Conservation (phyloP, 53 echinoderm and acorn worm genomes). For the Hippasteria phrygiana region DNA sequence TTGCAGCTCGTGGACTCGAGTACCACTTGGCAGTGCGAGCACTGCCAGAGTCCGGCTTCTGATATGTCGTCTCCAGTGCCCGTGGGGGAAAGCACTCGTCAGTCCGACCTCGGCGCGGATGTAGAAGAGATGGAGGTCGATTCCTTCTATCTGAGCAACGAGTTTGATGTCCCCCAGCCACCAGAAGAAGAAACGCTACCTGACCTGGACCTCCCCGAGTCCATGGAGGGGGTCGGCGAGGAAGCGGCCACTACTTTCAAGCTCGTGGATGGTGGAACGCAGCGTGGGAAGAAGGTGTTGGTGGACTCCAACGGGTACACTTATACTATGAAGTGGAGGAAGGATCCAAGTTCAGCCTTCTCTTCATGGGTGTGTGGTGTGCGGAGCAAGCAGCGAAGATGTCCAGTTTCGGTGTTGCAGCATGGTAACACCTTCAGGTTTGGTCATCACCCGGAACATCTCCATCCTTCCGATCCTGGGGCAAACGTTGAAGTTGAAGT, state of each 20-base stretch:
- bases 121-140: no score
- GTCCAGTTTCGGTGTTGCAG: constrained; percentile 20
- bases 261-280: not conserved
- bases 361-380: constrained; percentile 2
- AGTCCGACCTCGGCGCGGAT: no score
- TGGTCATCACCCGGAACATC: not conserved
- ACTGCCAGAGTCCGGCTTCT: no score
- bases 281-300: not conserved
- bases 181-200: not conserved
- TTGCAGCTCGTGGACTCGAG: no score
- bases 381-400: not conserved
- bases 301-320: not conserved
- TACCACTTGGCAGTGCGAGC: no score
- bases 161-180: no score
- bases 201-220: no score
- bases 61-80: no score
- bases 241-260: no score
- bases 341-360: not conserved
- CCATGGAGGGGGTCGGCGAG: no score
- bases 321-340: constrained; percentile 3
- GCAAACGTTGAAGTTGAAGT: not conserved
- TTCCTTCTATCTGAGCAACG: no score
- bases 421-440: not conserved
- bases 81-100: no score
- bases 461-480: not conserved